A percentile compares a stretch with the other conserved stretches of the same genome.
Evolutionary conservation across 2,113 vertebrate genomes (phyloP).

Genomic region (Callaeas wilsoni): DNA sequence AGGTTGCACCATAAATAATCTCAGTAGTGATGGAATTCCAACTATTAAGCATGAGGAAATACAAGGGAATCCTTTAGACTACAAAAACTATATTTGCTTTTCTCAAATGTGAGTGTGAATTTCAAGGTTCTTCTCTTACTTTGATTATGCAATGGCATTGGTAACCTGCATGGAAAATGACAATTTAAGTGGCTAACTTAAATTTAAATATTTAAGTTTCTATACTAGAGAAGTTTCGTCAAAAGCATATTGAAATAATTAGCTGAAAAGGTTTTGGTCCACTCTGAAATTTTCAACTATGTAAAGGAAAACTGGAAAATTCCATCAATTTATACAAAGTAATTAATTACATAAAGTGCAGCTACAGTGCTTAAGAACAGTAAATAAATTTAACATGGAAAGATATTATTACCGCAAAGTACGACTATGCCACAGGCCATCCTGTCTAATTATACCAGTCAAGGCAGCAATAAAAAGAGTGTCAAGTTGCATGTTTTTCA

Average conservation of each 20-base stretch:
- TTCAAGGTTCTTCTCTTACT: background rate
- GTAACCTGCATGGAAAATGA: background rate
- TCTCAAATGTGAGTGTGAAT: background rate
- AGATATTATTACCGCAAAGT: background rate
- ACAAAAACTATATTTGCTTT: background rate
- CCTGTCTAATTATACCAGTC: background rate
- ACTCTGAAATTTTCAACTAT: background rate
- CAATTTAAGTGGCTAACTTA: background rate
- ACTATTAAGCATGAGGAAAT: background rate
- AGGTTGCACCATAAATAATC: background rate
- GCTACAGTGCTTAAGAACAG: background rate
- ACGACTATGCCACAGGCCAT: background rate
- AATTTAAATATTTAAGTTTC: background rate
- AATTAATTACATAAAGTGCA: background rate
- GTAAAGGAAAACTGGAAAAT: background rate
- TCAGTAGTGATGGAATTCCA: background rate
- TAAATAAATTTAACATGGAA: background rate
- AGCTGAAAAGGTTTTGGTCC: background rate
- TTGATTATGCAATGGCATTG: background rate
- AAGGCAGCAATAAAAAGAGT: background rate
- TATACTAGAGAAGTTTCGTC: background rate
- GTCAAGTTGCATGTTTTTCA: background rate
- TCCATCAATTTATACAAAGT: background rate
- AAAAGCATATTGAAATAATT: background rate
- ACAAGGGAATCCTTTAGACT: background rate